Evolutionary conservation across 2,888 invertebrate genomes (phyloP).

Genomic region (Fissipunctia ypsillon): DNA sequence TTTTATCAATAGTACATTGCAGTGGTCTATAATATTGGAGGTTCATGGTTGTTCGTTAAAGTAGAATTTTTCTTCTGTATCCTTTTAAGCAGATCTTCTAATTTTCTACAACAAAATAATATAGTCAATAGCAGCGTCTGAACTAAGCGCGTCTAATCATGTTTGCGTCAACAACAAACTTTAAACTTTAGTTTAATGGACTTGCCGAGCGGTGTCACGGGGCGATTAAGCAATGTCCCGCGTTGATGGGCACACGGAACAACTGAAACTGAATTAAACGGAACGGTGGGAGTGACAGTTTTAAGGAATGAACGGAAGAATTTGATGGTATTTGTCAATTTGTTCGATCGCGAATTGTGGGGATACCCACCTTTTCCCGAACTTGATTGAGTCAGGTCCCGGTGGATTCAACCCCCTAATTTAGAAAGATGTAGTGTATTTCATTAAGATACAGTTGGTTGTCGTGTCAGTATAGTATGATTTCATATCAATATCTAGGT

Average conservation of each 20-base stretch:
- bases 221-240: slow-evolving; percentile 59
- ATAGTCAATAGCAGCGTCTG: slow-evolving; percentile 25
- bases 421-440: not conserved
- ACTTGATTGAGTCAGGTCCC: not conserved
- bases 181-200: slow-evolving; percentile 63
- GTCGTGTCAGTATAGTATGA: not conserved
- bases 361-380: not conserved
- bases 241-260: slow-evolving; percentile 49
- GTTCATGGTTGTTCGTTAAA: too few relatives aligned
- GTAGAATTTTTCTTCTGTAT: too few relatives aligned
- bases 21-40: too few relatives aligned
- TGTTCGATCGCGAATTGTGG: slow-evolving; percentile 8
- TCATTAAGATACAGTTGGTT: not conserved
- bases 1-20: too few relatives aligned
- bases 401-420: not conserved
- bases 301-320: slow-evolving; percentile 22
- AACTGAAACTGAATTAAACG: slow-evolving; percentile 61
- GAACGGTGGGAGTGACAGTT: slow-evolving; percentile 38
- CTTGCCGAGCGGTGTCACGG: slow-evolving; percentile 42
- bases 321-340: slow-evolving; percentile 42
- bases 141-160: slow-evolving; percentile 52
- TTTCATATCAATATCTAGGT: too few relatives aligned
- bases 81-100: too few relatives aligned
- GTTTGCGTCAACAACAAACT: slow-evolving; percentile 58
- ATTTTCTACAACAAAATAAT: slow-evolving; percentile 7